Base-by-base conservation (phyloP, 92 coral and sea anemone genomes). In the Zoanthus sansibaricus region DNA sequence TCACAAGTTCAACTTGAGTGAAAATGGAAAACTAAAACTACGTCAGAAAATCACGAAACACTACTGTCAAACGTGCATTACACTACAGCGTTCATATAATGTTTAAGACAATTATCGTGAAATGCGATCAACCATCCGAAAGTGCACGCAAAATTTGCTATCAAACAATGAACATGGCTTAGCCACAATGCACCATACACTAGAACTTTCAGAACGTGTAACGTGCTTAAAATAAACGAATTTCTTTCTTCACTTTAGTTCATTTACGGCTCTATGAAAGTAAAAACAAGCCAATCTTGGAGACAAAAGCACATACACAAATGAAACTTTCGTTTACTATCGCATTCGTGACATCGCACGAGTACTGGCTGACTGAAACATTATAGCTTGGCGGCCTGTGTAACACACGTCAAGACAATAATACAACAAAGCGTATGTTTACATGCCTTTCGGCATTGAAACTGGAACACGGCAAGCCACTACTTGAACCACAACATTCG, bases 371-470 rank as follows among this genome's bases (percentile, higher is more conserved):
- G 8, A 46, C 61, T 12, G 20, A 71, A 72, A 80, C 25, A 45
- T 47, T 66, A 61, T 72, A 72, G 18, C 47, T 20, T 33, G 42
- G 18, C 67, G 5, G 14, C n/a, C n/a, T n/a, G 75, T 47, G 59
- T 48, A 44, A 80, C 75, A 67, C 44, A 68, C 85, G 14, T 64
- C 85, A 64, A 74, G 85, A 80, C 75, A 37, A 46, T 48, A 80
- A 64, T 64, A 67, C 85, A 49, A 80, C 85, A 80, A 62, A 64
- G 75, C 75, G 85, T 59, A 80, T 80, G 75, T 64, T 17, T 64
- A 80, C 85, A 80, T 62, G 85, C 85, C 75, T 66, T 80, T 80
- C 31, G 75, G 85, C 85, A 80, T 80, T 62, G 30, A 80, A 80
- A 72, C 67, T 12, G 75, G 67, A 67, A 80, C 85, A 80, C 72